Evolutionary conservation across 2,888 invertebrate species (phyloP), one percentile per base, ranked within the genome.

Genomic region (Drosophila infuscata): DNA sequence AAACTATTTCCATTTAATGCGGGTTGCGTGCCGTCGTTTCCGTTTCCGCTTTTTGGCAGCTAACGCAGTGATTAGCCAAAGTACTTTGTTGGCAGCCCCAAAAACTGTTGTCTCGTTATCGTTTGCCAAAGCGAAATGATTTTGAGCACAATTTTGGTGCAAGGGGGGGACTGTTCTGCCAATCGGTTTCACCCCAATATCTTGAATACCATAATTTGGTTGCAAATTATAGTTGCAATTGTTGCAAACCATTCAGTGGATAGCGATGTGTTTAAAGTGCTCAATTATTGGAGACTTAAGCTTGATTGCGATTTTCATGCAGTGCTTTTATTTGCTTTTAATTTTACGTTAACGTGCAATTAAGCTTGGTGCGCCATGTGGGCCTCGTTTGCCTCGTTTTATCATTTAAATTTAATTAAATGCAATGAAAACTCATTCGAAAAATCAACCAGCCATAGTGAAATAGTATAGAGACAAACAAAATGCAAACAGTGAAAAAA

Each of bases 401-500:
- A 64, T 72, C 74, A 76, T 82, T 82, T 80, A 76, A 88, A 90
- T 86, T 83, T 73, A 90, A 87, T 87, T 86, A 83, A 87, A 82
- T 80, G 89, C 87, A 75, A 88, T 76, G 82, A 64, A 78, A 78
- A 82, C 67, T 70, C 78, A 73, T 70, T 75, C 75, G 78, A 58
- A 82, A 83, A 85, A 61, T 76, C 80, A 82, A 79, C 89, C 85
- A 89, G 85, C 89, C 88, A 85, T 89, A 85, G 89, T 85, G 89
- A 89, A 85, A 85, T 89, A 85, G 89, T 74, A 88, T 87, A 89
- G 88, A 89, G 68, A 79, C 79, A 85, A 89, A 85, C 80, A 89
- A 89, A 89, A 86, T 86, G 85, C 85, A 86, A 86, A 89, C 90
- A 86, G 85, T 86, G 85, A 86, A 86, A 86, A 46, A 86, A 86